A percentile compares a stretch with the other conserved stretches of the same genome.
phyloP scores from a whole-genome alignment of 2,797 vertebrate species.

The Mormyrus proboscirostris region DNA sequence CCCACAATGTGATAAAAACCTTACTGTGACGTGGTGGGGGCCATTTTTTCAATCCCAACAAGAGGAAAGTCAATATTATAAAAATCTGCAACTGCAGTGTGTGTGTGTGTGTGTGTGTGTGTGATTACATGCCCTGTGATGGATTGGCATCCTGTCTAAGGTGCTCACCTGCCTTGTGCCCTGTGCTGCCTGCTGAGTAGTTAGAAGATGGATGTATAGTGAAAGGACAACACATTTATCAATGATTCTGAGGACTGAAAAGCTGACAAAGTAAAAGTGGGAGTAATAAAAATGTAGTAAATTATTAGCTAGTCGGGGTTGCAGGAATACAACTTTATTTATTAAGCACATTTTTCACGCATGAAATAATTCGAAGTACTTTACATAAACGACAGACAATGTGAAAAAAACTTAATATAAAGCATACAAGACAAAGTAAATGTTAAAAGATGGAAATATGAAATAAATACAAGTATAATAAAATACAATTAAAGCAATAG shows the following conservation, averaged over 20 bases:
- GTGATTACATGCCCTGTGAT: neutral
- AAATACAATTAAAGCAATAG: neutral
- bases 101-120: neutral
- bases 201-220: neutral
- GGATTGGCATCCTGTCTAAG: neutral
- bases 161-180: neutral
- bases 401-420: neutral
- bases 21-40: no score
- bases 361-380: neutral
- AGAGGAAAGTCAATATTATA: neutral
- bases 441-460: neutral
- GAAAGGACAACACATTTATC: neutral
- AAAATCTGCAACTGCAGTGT: neutral
- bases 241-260: neutral
- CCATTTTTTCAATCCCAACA: neutral
- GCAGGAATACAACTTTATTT: neutral
- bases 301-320: neutral
- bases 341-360: neutral
- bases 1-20: neutral
- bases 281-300: neutral
- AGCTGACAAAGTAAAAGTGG: neutral
- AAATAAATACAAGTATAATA: neutral
- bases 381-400: neutral
- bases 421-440: neutral
- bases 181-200: neutral